Evolutionary conservation across 2,113 vertebrate genomes (phyloP), one percentile per base, ranked within the genome.

Genomic region (Scartelaos histophorus): DNA sequence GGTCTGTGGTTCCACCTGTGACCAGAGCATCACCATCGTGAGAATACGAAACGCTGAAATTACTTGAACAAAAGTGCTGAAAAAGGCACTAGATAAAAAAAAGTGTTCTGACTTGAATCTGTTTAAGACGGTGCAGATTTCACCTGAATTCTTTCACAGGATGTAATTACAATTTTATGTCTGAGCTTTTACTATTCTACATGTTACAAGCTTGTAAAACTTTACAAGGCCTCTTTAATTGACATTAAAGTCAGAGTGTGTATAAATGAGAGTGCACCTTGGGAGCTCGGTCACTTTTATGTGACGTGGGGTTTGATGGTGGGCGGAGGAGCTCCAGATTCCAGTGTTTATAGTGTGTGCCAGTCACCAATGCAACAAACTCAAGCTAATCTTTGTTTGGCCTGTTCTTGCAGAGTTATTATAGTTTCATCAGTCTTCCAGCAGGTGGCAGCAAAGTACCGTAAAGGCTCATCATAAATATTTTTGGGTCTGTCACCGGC

Each of bases 391-490:
- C 11, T 34, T 9, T 46, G 1, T 17, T 65, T 74, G 9, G 45
- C 49, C 38, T 1, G 12, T n/a, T 16, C 29, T n/a, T n/a, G 15
- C 12, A 25, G 21, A 1, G 21, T 7, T 3, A 17, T 43, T 22
- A 16, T 21, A 38, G 2, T 13, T 60, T 56, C 74, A 47, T 7
- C 21, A 22, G 15, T 65, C 51, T 15, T 46, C 78, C 88, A 83
- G 60, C 22, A 89, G 90, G 82, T 82, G 85, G 86, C 85, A 88
- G 78, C 78, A 61, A 1, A 79, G 19, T 11, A 43, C 29, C 13
- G 38, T 35, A 21, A 56, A 21, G 0, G n/a, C 1, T 12, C 12
- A 10, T 7, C 4, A 17, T 22, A n/a, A 11, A 56, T 12, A 9
- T 21, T 54, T 7, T 54, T 2, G 2, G n/a, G 38, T 1, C 2